Evolutionary conservation across 2,797 vertebrate species (phyloP).

Genomic region (Oreortyx pictus): DNA sequence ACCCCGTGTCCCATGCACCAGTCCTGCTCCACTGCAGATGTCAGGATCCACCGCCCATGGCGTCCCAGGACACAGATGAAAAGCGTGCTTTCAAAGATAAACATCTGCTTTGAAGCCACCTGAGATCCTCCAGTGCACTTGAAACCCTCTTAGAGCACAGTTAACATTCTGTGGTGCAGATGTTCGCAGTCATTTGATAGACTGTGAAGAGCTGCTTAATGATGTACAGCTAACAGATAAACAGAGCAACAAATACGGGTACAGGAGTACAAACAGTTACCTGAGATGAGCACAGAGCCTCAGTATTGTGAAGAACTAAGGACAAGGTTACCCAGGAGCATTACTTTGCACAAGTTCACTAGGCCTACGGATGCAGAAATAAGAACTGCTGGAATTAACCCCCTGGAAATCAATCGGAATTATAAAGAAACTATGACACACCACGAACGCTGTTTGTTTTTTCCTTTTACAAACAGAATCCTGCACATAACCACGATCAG

Average conservation of each 20-base stretch:
- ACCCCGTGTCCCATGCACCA: fast-evolving
- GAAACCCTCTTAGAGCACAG: background rate
- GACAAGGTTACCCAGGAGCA: background rate
- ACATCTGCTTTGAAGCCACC: background rate
- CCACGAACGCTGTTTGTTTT: background rate
- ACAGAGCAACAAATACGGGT: background rate
- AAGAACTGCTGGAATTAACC: background rate
- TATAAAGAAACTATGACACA: background rate
- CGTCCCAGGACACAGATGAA: background rate
- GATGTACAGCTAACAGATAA: background rate
- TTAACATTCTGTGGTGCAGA: background rate
- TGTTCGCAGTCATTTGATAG: background rate
- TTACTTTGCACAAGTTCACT: background rate
- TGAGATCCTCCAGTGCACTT: background rate
- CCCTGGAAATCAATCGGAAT: background rate
- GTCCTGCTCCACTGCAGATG: background rate
- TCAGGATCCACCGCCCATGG: background rate
- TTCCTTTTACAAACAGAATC: background rate
- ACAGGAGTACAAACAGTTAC: background rate
- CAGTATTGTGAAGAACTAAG: background rate
- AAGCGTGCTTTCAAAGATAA: background rate
- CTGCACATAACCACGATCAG: background rate
- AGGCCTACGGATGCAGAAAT: background rate
- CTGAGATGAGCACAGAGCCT: background rate
- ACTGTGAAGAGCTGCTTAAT: background rate